These are phyloP conservation scores for Acanthococcus lagerstroemiae DNA, from an alignment of 2,888 invertebrate species.

Conservation along the genomic window DNA sequence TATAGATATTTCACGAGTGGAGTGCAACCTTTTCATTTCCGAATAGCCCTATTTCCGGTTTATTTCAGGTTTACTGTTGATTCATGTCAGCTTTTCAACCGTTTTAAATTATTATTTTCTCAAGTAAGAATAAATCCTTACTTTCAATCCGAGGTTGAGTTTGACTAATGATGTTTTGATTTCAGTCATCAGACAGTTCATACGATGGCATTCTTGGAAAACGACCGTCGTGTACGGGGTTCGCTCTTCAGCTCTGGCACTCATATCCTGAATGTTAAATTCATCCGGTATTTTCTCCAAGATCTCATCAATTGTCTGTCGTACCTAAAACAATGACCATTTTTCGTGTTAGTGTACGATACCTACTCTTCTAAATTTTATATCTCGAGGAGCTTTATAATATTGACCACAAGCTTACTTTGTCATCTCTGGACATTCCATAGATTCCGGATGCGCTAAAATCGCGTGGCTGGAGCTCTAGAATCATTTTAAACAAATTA, in stretches of 20 bases:
- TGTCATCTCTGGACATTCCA: conserved; percentile 69
- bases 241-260: conserved; percentile 75
- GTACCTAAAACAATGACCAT: conserved; percentile 47
- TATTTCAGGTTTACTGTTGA: too few species aligned
- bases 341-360: too few species aligned
- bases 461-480: conserved; percentile 84
- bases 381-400: too few species aligned
- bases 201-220: conserved; percentile 87
- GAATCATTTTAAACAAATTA: conserved; percentile 67
- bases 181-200: conserved; percentile 78
- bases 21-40: too few species aligned
- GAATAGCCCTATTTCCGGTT: too few species aligned
- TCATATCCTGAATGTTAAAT: conserved; percentile 75
- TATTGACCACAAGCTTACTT: conserved; percentile 47
- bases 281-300: conserved; percentile 78
- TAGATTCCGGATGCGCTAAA: conserved; percentile 59
- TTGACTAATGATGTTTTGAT: conserved; percentile 72
- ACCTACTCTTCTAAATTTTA: too few species aligned
- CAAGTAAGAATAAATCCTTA: conserved; percentile 38
- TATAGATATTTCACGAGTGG: too few species aligned
- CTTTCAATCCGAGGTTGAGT: conserved; percentile 79
- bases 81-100: too few species aligned
- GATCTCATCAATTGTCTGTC: conserved; percentile 69
- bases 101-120: background rate
- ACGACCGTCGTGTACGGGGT: conserved; percentile 87